Evolutionary conservation across 1,140 invertebrate genomes (phyloP), one percentile per base, ranked within the genome.

Genomic region (Calliopsis andreniformis): DNA sequence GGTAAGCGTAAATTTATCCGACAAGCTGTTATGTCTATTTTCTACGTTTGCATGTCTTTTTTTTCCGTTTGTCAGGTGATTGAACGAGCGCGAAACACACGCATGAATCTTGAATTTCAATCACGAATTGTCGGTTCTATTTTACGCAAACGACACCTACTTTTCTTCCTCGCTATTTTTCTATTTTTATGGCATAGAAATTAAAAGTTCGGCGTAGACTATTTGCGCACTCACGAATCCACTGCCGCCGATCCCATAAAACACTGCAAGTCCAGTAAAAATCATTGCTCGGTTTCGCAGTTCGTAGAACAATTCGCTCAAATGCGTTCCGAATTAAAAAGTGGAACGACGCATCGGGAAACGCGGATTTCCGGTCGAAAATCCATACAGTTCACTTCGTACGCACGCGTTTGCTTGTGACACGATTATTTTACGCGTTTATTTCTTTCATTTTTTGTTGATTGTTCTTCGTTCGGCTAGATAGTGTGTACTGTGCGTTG

Each of bases 231-330:
- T 30, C 43, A 18, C 23, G 43, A 75, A 66, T 69, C 55, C 49
- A 76, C 70, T 69, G 71, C 61, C 66, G 70, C 64, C 51, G 76
- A 69, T 25, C 58, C 49, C 51, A 76, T 80, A 80, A 85, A 87
- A 82, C 83, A 76, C 73, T 43, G 70, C 32, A 47, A 70, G 76
- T 80, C 76, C 62, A 28, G 61, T 83, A 76, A 82, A 87, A 86
- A 80, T 87, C 51, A 72, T 73, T 77, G 62, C 73, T 55, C 42
- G 62, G 72, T 81, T 82, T 82, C 23, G 35, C 67, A 25, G 79
- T 59, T 69, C 51, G 68, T 73, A 58, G 67, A 66, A 66, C 75
- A 47, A 78, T 69, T 69, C 61, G 47, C 42, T 53, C 45, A 69
- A 39, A 68, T 49, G 68, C 55, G 55, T 39, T 10, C 63, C 43